These are phyloP conservation scores for Pyrrhosoma nymphula DNA, from an alignment of 2,888 invertebrate genomes.

Conservation along the genomic window DNA sequence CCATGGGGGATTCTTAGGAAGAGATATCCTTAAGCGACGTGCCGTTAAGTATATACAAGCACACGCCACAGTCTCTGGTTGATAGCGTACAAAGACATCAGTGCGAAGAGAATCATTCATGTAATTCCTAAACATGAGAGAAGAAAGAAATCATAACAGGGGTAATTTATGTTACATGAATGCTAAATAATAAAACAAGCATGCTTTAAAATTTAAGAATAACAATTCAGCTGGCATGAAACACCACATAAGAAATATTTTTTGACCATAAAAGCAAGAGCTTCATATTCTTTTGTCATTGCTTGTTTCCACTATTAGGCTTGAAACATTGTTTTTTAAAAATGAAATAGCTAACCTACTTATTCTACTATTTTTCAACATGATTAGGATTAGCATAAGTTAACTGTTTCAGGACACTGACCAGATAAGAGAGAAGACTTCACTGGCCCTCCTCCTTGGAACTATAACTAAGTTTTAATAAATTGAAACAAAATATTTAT, in stretches of 20 bases:
- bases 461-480: too few species aligned
- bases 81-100: constrained; percentile 96
- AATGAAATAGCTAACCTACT: too few species aligned
- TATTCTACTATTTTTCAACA: too few species aligned
- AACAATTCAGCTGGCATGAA: not conserved
- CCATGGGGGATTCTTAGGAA: constrained; percentile 95
- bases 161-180: constrained; percentile 41
- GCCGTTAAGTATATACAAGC: constrained; percentile 99
- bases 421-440: too few species aligned
- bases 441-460: too few species aligned
- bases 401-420: too few species aligned
- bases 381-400: too few species aligned
- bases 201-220: too few species aligned
- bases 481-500: too few species aligned
- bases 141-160: constrained; percentile 49
- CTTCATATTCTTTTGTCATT: not conserved
- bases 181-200: not conserved
- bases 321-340: too few species aligned
- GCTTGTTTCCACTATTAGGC: too few species aligned
- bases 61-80: constrained; percentile 98
- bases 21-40: constrained; percentile 89
- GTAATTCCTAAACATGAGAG: constrained; percentile 86
- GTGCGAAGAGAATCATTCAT: constrained; percentile 99
- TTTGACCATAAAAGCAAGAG: not conserved
- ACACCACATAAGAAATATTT: not conserved